phyloP scores from a whole-genome alignment of 2,888 invertebrate genomes.

The Podabrus alpinus region DNA sequence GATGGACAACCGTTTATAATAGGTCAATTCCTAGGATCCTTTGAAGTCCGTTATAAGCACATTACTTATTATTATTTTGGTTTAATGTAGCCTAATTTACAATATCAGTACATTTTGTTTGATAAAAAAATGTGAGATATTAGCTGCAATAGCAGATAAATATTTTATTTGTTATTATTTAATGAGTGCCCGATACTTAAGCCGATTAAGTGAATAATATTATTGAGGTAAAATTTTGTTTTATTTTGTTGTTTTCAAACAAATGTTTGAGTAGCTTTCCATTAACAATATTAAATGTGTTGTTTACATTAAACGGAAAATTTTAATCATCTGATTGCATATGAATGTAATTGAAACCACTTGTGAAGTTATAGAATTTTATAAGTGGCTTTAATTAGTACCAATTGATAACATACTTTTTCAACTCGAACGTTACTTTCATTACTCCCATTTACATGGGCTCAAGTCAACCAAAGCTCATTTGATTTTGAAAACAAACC shows the following conservation, averaged over 20 bases:
- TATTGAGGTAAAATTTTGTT: neutral
- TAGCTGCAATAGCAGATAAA: no score
- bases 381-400: constrained; percentile 4
- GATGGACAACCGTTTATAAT: no score
- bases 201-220: no score
- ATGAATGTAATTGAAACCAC: neutral
- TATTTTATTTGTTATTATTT: no score
- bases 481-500: neutral
- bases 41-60: no score
- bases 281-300: neutral
- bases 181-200: no score
- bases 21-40: no score
- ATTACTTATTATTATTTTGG: no score
- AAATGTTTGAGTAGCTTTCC: neutral
- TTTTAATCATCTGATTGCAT: neutral
- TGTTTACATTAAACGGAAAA: neutral
- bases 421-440: neutral
- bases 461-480: neutral
- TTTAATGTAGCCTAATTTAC: no score
- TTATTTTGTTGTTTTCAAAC: neutral
- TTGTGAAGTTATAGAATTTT: neutral
- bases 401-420: constrained; percentile 1
- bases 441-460: neutral
- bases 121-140: no score
- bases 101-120: no score